Percentiles rank a stretch among this genome's conserved stretches.
These are phyloP conservation scores for Chinchilla lanigera DNA, from an alignment of 2,113 vertebrate genomes.

Conservation along the genomic window DNA sequence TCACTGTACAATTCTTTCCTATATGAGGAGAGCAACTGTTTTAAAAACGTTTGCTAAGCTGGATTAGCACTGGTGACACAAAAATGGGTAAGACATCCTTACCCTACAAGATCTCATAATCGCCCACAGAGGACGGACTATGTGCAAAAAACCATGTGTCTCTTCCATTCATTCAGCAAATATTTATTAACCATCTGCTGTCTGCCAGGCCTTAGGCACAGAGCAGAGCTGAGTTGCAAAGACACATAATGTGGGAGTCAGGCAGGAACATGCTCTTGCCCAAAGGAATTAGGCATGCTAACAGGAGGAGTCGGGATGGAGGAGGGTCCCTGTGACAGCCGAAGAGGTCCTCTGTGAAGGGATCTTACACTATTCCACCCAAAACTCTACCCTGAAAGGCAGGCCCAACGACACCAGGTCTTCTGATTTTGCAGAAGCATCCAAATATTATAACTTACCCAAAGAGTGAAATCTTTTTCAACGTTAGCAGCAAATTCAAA, in stretches of 20 bases:
- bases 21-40: neutral
- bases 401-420: neutral
- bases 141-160: neutral
- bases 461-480: neutral
- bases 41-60: neutral
- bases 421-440: neutral
- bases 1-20: neutral
- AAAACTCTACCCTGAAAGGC: neutral
- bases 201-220: neutral
- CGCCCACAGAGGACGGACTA: neutral
- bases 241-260: neutral
- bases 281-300: neutral
- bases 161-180: neutral
- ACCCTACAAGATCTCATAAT: neutral
- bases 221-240: slow-evolving; percentile 1
- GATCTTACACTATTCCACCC: neutral
- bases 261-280: neutral
- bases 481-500: neutral
- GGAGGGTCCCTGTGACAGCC: no score
- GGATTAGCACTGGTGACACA: neutral
- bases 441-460: neutral
- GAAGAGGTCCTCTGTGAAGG: neutral
- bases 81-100: neutral
- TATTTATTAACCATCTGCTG: neutral
- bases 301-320: neutral